Conservation (phyloP, 2,797 vertebrate genomes). For the Linurgus olivaceus region DNA sequence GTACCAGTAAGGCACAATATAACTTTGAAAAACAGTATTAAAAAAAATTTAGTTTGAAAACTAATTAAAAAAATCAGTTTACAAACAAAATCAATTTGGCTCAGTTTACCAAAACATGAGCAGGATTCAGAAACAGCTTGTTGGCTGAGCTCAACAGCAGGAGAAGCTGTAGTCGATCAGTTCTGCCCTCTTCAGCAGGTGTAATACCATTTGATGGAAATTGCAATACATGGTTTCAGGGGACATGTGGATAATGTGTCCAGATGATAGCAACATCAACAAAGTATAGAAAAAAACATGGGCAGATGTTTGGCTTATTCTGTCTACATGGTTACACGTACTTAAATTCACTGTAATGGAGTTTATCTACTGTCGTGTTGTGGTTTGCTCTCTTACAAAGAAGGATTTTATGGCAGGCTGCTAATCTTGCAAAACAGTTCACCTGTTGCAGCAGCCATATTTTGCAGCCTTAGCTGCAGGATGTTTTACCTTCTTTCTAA, state of each 20-base stretch:
- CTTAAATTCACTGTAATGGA: conserved; percentile 65
- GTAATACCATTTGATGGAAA: conserved; percentile 42
- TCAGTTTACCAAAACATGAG: background rate
- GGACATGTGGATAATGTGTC: conserved; percentile 59
- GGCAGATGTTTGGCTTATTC: conserved; percentile 74
- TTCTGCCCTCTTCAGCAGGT: conserved; percentile 48
- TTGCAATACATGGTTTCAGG: conserved; percentile 54
- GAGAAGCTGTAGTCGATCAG: background rate
- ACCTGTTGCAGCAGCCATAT: conserved; percentile 1
- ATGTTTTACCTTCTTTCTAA: background rate
- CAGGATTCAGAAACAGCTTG: background rate
- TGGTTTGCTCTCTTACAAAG: conserved; percentile 50
- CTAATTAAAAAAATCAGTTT: background rate
- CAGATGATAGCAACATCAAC: conserved; percentile 59
- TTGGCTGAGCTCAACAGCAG: background rate
- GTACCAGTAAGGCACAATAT: background rate
- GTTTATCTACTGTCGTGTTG: conserved; percentile 49
- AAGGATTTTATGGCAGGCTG: conserved; percentile 60
- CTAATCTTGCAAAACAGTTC: conserved; percentile 46
- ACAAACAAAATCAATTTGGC: background rate
- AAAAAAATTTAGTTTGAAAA: background rate
- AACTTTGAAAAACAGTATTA: background rate
- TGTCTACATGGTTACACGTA: conserved; percentile 57
- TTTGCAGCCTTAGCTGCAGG: background rate
- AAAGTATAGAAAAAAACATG: conserved; percentile 56